Base-by-base conservation (phyloP, 2,113 vertebrate genomes). In the Lutjanus erythropterus region DNA sequence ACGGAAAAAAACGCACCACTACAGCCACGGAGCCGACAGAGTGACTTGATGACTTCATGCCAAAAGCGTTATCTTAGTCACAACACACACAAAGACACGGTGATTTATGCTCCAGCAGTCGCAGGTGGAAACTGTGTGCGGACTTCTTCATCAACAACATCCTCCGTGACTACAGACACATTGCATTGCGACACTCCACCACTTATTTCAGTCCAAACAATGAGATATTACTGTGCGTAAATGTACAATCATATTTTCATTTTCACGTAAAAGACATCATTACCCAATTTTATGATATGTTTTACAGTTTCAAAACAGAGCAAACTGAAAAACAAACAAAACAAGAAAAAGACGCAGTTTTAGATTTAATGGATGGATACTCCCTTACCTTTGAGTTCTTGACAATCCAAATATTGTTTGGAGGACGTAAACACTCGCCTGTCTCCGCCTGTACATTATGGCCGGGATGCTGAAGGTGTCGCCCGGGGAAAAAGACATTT, bases 381-480 rank as follows among this genome's bases (percentile, higher is more conserved):
- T 35, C 2, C 18, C 90, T 68, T 91, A 94, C 93, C 93, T 90
- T 53, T 71, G 79, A 88, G 69, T 90, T 88, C 59, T 80, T 37
- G 79, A 55, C 78, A 74, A 71, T 91, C 86, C 89, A 74, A 68
- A 73, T 82, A 74, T 79, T 81, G 84, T 83, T 80, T 60, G 74
- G 59, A 61, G 71, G 81, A 55, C 3, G 84, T 71, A 61, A 79
- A 75, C 73, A 73, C 61, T 78, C 65, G 82, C 80, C 70, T 70
- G 88, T 78, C 59, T 84, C 84, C 80, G 80, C n/a, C 84, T 47
- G 82, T 35, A 47, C 89, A 89, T 91, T 44, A 52, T 81, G 75
- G 80, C 83, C 66, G 61, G 44, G 23, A 49, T 70, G 83, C 83
- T 75, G 85, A 74, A 65, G 78, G 39, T 78, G 60, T 86, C 80